Conservation (phyloP, 2,797 vertebrate species). For the Babyrousa celebensis region DNA sequence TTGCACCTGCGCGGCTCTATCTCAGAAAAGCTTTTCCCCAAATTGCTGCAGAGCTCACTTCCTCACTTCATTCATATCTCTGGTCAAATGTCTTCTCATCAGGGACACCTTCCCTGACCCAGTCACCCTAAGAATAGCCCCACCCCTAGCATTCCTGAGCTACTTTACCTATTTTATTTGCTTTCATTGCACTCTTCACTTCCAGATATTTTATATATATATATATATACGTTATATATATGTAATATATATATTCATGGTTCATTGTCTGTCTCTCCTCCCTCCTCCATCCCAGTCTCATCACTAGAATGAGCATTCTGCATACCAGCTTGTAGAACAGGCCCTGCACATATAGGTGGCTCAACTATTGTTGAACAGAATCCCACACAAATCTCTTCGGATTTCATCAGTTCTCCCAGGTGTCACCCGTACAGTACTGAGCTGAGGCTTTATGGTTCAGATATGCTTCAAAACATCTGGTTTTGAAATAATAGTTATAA, state of each 20-base stretch:
- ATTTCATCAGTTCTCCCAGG: slow-evolving; percentile 33
- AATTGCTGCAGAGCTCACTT: background rate
- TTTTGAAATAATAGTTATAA: slow-evolving; percentile 36
- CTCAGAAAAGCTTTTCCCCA: background rate
- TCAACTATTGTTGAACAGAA: slow-evolving; percentile 18
- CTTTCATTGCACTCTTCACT: background rate
- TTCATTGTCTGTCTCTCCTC: background rate
- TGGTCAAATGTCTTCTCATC: background rate
- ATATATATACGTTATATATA: background rate
- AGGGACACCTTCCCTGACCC: background rate
- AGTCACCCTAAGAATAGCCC: background rate
- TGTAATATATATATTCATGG: background rate
- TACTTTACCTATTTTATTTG: background rate
- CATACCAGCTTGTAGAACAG: background rate
- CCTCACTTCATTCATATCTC: background rate
- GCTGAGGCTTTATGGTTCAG: background rate
- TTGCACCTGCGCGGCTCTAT: background rate
- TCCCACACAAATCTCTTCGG: background rate
- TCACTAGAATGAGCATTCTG: slow-evolving; percentile 36
- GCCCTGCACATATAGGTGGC: background rate
- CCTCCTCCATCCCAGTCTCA: background rate
- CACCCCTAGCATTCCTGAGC: background rate
- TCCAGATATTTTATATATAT: background rate
- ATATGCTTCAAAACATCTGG: background rate
- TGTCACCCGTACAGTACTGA: background rate